phyloP scores from a whole-genome alignment of 2,113 vertebrate species.

The Meles meles region DNA sequence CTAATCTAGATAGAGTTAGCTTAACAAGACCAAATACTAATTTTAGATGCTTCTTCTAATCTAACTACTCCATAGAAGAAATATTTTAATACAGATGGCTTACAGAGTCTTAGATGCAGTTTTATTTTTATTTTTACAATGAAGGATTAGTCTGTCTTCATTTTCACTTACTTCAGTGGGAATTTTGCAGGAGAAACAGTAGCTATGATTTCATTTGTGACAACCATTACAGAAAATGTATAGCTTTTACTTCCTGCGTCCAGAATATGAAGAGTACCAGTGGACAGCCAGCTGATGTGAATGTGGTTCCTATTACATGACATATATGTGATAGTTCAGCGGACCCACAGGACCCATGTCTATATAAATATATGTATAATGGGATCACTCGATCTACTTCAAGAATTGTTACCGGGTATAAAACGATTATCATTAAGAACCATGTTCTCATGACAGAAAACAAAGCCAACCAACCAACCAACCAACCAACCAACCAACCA shows the following conservation, averaged over 20 bases:
- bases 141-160: background rate
- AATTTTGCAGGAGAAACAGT: background rate
- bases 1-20: background rate
- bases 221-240: background rate
- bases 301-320: background rate
- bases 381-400: background rate
- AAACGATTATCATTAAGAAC: background rate
- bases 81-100: background rate
- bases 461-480: background rate
- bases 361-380: background rate
- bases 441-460: background rate
- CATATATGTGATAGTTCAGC: background rate
- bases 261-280: background rate
- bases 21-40: too few species aligned
- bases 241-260: background rate
- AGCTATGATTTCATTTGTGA: background rate
- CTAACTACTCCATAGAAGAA: background rate
- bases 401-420: background rate
- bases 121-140: background rate
- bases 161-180: background rate
- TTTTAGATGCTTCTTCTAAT: background rate
- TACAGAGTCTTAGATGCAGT: background rate
- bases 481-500: background rate
- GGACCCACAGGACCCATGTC: background rate
- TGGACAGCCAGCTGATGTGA: background rate